Conservation (phyloP, 2,888 invertebrate genomes). For the Eristalis arbustorum region DNA sequence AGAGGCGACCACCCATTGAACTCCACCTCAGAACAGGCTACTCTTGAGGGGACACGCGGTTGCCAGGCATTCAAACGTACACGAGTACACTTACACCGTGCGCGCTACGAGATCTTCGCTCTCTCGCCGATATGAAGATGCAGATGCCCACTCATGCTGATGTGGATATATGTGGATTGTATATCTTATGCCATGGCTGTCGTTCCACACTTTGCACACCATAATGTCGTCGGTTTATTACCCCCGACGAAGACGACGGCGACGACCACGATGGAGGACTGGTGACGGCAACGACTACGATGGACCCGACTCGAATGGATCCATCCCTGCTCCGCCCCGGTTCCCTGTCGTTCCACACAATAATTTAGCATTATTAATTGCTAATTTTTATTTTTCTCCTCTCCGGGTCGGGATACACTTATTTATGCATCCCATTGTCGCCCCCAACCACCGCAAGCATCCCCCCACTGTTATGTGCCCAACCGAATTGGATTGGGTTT, state of each 20-base stretch:
- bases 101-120: not conserved
- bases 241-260: constrained; percentile 28
- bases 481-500: constrained; percentile 62
- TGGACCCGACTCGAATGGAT: constrained; percentile 3
- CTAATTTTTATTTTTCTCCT: constrained; percentile 62
- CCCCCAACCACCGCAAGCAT: not conserved
- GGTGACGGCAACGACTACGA: constrained; percentile 19
- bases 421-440: constrained; percentile 16
- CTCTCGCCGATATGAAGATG: constrained; percentile 40
- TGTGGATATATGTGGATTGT: constrained; percentile 41
- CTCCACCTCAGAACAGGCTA: constrained; percentile 26
- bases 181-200: constrained; percentile 51
- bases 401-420: constrained; percentile 30
- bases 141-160: constrained; percentile 46
- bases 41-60: constrained; percentile 2
- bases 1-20: constrained; percentile 65
- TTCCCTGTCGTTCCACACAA: constrained; percentile 46
- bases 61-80: not conserved
- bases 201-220: constrained; percentile 69
- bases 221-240: constrained; percentile 66
- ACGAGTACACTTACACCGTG: not conserved
- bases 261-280: not conserved
- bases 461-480: not conserved
- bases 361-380: constrained; percentile 69
- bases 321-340: not conserved